phyloP scores from a whole-genome alignment of 1,140 invertebrate genomes.

The Cotesia typhae region DNA sequence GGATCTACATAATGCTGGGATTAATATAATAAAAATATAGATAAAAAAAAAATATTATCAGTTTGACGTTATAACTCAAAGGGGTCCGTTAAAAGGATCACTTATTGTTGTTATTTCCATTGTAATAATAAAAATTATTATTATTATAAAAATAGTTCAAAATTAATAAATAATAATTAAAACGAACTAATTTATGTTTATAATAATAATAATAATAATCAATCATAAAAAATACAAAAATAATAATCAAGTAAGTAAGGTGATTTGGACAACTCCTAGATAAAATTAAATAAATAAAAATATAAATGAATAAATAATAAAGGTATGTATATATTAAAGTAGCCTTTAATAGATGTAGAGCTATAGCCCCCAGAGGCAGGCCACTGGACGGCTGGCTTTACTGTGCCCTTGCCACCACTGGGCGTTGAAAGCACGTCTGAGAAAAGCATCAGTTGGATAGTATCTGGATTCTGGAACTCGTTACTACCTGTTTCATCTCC shows the following conservation, averaged over 20 bases:
- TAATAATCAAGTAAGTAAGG: constrained; percentile 47
- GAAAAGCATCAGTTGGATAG: constrained; percentile 56
- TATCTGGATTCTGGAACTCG: constrained; percentile 57
- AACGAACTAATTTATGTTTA: not conserved
- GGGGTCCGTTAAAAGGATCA: no score
- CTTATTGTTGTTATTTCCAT: no score
- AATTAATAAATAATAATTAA: constrained; percentile 25
- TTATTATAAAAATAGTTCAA: not conserved
- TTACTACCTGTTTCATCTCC: constrained; percentile 89
- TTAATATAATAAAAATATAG: not conserved
- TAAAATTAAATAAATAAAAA: constrained; percentile 37
- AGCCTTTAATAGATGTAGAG: constrained; percentile 60
- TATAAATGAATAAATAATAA: constrained; percentile 49
- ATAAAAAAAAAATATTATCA: not conserved
- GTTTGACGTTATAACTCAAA: no score
- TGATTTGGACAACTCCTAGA: constrained; percentile 53
- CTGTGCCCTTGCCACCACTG: constrained; percentile 63
- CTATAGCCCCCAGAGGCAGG: constrained; percentile 60
- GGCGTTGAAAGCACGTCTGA: constrained; percentile 61
- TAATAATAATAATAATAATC: not conserved
- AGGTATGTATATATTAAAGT: constrained; percentile 59
- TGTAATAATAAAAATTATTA: no score
- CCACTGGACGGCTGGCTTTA: constrained; percentile 63
- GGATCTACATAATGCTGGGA: constrained; percentile 1
- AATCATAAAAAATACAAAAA: not conserved